These are phyloP conservation scores for Ephialtes manifestator DNA, from an alignment of 2,888 invertebrate species.

Conservation along the genomic window DNA sequence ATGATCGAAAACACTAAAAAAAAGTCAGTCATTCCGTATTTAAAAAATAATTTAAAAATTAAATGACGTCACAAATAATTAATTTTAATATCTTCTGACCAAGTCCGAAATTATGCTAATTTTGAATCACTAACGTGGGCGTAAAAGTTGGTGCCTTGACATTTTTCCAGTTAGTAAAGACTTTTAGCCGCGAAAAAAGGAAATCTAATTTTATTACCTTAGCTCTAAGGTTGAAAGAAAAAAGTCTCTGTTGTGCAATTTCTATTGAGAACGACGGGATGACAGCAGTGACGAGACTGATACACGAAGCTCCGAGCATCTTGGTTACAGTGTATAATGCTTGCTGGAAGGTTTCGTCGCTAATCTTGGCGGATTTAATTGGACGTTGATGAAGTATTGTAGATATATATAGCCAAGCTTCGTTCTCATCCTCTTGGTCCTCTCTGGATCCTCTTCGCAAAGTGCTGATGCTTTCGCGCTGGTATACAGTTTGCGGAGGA, in stretches of 20 bases:
- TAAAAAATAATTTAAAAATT: no score
- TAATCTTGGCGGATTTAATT: constrained; percentile 71
- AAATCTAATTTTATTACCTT: background rate
- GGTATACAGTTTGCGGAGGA: constrained; percentile 31
- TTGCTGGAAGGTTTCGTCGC: constrained; percentile 49
- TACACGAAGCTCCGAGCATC: constrained; percentile 41
- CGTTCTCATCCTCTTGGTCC: constrained; percentile 38
- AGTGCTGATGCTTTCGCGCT: constrained; percentile 63
- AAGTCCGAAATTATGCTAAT: no score
- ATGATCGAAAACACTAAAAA: no score
- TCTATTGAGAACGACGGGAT: constrained; percentile 35
- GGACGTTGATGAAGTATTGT: constrained; percentile 70
- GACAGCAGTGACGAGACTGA: constrained; percentile 30
- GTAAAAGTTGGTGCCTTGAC: background rate
- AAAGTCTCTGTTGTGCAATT: constrained; percentile 1
- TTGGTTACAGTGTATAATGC: constrained; percentile 25
- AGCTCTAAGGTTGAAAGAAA: background rate
- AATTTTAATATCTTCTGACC: no score
- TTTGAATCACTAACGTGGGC: no score
- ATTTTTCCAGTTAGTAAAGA: background rate
- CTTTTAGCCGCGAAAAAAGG: background rate
- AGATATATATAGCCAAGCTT: constrained; percentile 48
- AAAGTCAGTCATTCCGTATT: no score
- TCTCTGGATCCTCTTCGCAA: constrained; percentile 46
- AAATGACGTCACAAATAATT: no score